These are phyloP conservation scores for Bombus affinis DNA, from an alignment of 1,140 invertebrate genomes.

Conservation along the genomic window DNA sequence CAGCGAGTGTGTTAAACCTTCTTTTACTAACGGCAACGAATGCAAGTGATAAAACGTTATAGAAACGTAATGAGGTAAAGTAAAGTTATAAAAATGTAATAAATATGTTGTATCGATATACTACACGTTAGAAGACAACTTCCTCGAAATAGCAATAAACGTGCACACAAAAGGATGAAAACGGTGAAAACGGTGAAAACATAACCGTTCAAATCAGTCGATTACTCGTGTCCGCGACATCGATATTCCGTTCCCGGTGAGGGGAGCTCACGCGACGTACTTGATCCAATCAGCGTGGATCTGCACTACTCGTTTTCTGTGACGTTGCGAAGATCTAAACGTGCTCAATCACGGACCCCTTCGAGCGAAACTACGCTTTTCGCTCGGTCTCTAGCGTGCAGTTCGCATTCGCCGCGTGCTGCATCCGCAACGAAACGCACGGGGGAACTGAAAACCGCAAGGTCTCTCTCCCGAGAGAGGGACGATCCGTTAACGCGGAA, in stretches of 20 bases:
- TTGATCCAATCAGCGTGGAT: not conserved
- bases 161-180: not conserved
- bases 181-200: not conserved
- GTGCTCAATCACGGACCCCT: slow-evolving; percentile 24
- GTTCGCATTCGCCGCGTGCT: slow-evolving; percentile 14
- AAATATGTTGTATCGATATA: not conserved
- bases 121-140: not conserved
- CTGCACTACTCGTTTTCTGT: slow-evolving; percentile 20
- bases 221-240: not conserved
- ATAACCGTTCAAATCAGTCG: not conserved
- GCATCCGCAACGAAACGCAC: slow-evolving; percentile 51
- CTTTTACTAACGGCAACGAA: not conserved
- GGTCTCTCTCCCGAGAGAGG: slow-evolving; percentile 50
- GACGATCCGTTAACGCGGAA: slow-evolving; percentile 49
- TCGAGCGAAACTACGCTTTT: slow-evolving; percentile 24
- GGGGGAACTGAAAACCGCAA: slow-evolving; percentile 54
- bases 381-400: not conserved
- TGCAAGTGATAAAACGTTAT: not conserved
- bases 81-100: not conserved
- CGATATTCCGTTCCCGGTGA: not conserved
- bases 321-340: not conserved
- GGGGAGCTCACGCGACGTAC: not conserved
- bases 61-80: not conserved
- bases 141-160: not conserved
- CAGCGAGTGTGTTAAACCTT: too few species aligned